Conservation (phyloP, 2,113 vertebrate genomes). For the Lagopus muta region DNA sequence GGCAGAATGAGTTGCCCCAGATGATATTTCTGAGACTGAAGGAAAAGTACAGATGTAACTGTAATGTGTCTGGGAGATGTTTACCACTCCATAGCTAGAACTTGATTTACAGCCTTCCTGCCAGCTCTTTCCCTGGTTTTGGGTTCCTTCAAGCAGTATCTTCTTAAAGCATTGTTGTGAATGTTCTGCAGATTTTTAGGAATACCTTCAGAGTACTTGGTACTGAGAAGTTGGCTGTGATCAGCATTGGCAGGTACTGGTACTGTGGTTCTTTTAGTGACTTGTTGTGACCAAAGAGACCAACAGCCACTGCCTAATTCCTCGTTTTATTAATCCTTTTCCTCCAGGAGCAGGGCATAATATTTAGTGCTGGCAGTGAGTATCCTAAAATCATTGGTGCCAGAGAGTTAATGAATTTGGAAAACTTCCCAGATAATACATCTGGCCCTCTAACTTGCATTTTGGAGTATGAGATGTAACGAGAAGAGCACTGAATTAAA, state of each 20-base stretch:
- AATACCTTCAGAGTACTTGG: neutral
- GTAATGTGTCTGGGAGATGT: neutral
- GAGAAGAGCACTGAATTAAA: slow-evolving; percentile 56
- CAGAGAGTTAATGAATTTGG: slow-evolving; percentile 77
- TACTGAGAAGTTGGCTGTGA: slow-evolving; percentile 6
- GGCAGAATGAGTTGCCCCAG: neutral
- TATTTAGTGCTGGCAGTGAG: slow-evolving; percentile 57
- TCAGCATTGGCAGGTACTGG: neutral
- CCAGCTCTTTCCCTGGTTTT: neutral
- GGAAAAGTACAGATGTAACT: neutral
- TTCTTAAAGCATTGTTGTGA: neutral
- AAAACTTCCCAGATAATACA: slow-evolving; percentile 77
- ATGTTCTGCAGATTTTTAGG: neutral
- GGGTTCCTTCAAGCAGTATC: neutral
- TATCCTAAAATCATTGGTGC: slow-evolving; percentile 61
- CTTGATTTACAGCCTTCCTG: neutral
- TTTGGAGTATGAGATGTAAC: slow-evolving; percentile 50
- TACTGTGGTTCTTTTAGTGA: neutral
- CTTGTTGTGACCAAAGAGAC: slow-evolving; percentile 38
- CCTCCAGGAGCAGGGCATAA: slow-evolving; percentile 64
- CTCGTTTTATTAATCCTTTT: slow-evolving; percentile 69
- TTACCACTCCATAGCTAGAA: neutral
- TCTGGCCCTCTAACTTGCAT: slow-evolving; percentile 71
- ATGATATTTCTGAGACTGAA: neutral
- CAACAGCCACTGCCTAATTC: slow-evolving; percentile 24